phyloP scores from a whole-genome alignment of 2,113 vertebrate species.

The Cyrtonyx montezumae region DNA sequence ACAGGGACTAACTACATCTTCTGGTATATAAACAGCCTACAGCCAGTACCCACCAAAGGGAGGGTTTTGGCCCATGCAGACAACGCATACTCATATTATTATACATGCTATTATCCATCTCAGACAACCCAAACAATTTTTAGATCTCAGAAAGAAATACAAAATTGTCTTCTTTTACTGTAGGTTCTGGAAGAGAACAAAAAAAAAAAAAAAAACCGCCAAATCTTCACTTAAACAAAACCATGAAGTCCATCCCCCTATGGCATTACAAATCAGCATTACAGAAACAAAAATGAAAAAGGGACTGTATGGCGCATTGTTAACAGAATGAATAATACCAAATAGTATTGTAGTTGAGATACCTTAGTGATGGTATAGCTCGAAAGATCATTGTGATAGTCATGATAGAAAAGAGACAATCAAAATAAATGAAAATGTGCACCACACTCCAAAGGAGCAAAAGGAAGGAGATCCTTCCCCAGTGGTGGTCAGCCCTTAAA shows the following conservation, averaged over 20 bases:
- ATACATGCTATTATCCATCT: not conserved
- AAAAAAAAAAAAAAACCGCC: not conserved
- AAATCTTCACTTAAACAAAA: not conserved
- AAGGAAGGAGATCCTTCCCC: no score
- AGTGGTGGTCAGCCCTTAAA: no score
- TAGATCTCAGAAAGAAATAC: not conserved
- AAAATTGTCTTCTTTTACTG: not conserved
- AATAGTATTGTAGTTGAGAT: no score
- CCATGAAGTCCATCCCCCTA: not conserved
- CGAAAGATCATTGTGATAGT: no score
- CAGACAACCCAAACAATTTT: not conserved
- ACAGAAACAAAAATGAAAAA: not conserved
- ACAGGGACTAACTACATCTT: not conserved
- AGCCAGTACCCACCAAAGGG: not conserved
- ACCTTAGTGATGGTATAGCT: no score
- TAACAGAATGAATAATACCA: no score
- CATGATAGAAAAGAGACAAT: no score
- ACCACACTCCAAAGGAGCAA: no score
- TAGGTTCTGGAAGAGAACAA: not conserved
- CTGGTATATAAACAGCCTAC: not conserved
- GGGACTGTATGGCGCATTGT: no score
- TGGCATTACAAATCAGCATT: not conserved
- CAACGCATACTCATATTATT: not conserved
- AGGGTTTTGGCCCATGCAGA: not conserved
- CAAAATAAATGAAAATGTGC: no score